These are phyloP conservation scores for Pseudomyrmex gracilis DNA, from an alignment of 1,140 invertebrate species.

Conservation along the genomic window DNA sequence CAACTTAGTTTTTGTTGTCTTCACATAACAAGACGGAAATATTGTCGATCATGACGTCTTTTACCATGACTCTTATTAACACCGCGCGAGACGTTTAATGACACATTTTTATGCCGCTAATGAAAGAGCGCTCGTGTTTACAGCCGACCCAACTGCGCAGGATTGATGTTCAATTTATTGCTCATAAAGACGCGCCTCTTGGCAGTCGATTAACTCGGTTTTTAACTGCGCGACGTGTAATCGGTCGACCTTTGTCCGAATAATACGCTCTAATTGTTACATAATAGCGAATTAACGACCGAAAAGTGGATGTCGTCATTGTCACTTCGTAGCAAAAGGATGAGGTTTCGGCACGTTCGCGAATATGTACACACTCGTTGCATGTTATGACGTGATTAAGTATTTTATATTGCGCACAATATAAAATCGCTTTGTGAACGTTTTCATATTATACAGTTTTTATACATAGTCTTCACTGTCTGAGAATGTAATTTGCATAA, in stretches of 20 bases:
- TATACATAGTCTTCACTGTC: no score
- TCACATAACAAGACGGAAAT: neutral
- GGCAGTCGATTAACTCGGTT: conserved; percentile 4
- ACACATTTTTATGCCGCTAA: conserved; percentile 10
- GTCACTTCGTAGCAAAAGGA: neutral
- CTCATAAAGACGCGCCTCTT: neutral
- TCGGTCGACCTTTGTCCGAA: neutral
- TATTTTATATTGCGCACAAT: no score
- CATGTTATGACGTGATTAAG: no score
- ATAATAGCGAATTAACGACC: neutral
- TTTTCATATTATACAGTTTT: no score
- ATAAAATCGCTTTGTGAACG: no score
- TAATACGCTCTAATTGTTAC: neutral
- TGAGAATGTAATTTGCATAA: no score
- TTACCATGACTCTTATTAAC: conserved; percentile 42
- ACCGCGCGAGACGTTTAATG: neutral
- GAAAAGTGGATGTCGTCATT: neutral
- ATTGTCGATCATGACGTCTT: neutral
- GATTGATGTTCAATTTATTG: conserved; percentile 14
- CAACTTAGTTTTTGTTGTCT: neutral
- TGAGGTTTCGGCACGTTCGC: neutral
- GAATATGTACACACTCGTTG: neutral
- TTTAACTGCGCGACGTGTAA: neutral
- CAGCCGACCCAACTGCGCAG: neutral
- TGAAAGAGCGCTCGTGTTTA: neutral